phyloP scores from a whole-genome alignment of 2,888 invertebrate species.

The Magallana nippona region DNA sequence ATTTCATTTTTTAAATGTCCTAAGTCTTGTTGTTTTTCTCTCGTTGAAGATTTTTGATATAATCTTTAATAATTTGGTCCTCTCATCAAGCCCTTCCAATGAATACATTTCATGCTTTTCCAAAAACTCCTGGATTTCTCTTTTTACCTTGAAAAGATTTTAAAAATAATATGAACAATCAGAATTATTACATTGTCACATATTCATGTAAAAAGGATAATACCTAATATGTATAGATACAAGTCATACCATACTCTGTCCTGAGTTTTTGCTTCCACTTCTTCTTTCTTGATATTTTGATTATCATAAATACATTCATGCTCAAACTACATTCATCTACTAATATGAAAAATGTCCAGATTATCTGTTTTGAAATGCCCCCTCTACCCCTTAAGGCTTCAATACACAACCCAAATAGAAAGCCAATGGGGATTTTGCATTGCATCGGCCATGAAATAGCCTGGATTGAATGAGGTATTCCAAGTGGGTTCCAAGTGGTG shows the following conservation, averaged over 20 bases:
- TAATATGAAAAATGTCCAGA: no score
- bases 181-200: background rate
- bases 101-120: background rate
- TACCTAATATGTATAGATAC: background rate
- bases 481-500: no score
- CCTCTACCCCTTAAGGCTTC: no score
- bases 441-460: no score
- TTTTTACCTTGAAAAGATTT: constrained; percentile 15
- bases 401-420: no score
- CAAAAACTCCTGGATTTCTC: constrained; percentile 6
- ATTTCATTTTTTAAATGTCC: background rate
- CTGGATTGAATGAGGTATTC: no score
- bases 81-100: background rate
- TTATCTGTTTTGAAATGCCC: no score
- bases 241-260: background rate
- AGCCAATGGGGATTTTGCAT: no score
- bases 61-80: background rate
- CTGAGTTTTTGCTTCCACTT: background rate
- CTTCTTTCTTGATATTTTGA: background rate
- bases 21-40: constrained; percentile 18
- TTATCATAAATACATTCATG: no score
- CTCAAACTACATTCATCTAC: no score
- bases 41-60: constrained; percentile 15
- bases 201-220: background rate
- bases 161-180: background rate